Base-by-base conservation (phyloP, 2,113 vertebrate species). In the Neodontobutis hainanensis region DNA sequence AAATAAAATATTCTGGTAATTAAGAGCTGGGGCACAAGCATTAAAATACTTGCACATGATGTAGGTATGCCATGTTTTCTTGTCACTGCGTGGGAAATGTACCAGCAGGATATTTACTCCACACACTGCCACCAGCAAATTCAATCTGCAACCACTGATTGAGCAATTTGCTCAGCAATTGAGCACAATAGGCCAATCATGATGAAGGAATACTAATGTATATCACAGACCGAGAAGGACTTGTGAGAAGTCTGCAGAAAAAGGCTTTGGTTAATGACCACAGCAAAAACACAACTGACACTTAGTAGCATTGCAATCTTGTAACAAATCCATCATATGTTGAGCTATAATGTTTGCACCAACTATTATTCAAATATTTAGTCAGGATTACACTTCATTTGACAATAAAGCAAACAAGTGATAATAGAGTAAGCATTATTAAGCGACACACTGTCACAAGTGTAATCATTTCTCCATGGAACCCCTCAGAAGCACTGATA, bases 161-260 rank as follows among this genome's bases (percentile, higher is more conserved):
- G 88, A 83, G 83, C 84, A 88, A 89, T 88, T 88, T 88, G 61
- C 73, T 72, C 70, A 70, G 74, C 82, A 79, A 86, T 77, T 85
- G 80, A 77, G 70, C 86, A 81, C 83, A 88, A 87, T 86, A 74
- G 81, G 73, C 64, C 58, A 60, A 58, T 87, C 68, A 70, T 14
- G 2, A 4, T 65, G 80, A 19, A 61, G 62, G 78, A 85, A 85
- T 82, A 64, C 83, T 78, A 74, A 88, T 84, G 76, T 80, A 60
- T 83, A 61, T 65, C 19, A 40, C 45, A 67, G 49, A 70, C 50
- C 0, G 15, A 27, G 52, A 47, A 75, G 35, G 32, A 14, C 55
- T 48, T 10, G 48, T 64, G 61, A 47, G 11, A 43, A 45, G 15
- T n/a, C 19, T 60, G 55, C 35, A 38, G 11, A 38, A 14, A 51